Conservation (phyloP, 1,140 invertebrate genomes). For the Amyelois transitella region DNA sequence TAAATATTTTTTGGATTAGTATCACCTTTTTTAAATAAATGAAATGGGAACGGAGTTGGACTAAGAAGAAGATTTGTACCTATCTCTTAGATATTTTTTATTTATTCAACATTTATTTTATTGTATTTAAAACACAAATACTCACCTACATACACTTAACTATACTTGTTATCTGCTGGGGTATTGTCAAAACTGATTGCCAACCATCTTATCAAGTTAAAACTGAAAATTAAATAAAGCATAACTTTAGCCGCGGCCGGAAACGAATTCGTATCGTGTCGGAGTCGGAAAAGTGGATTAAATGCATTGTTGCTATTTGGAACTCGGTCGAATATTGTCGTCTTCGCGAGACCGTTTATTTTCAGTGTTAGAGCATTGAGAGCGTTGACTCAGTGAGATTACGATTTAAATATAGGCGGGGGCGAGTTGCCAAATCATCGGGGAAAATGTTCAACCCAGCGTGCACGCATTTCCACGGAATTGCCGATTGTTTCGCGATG, state of each 20-base stretch:
- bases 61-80: too few relatives aligned
- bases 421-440: conserved; percentile 68
- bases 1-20: too few relatives aligned
- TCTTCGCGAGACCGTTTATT: conserved; percentile 57
- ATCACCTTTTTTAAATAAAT: too few relatives aligned
- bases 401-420: conserved; percentile 70
- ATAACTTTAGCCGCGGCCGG: neutral
- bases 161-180: too few relatives aligned
- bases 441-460: conserved; percentile 49
- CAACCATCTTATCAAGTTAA: too few relatives aligned
- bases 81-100: too few relatives aligned
- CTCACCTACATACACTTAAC: too few relatives aligned
- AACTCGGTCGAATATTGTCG: conserved; percentile 49
- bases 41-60: too few relatives aligned
- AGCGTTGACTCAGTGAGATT: conserved; percentile 71
- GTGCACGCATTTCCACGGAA: conserved; percentile 33
- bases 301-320: conserved; percentile 33
- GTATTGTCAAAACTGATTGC: too few relatives aligned
- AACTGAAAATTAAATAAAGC: neutral
- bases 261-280: neutral
- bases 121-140: too few relatives aligned
- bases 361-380: conserved; percentile 53
- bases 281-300: neutral
- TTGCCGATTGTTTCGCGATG: conserved; percentile 38
- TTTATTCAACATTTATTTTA: too few relatives aligned